Evolutionary conservation across 2,113 vertebrate species (phyloP).

Genomic region (Misgurnus anguillicaudatus): DNA sequence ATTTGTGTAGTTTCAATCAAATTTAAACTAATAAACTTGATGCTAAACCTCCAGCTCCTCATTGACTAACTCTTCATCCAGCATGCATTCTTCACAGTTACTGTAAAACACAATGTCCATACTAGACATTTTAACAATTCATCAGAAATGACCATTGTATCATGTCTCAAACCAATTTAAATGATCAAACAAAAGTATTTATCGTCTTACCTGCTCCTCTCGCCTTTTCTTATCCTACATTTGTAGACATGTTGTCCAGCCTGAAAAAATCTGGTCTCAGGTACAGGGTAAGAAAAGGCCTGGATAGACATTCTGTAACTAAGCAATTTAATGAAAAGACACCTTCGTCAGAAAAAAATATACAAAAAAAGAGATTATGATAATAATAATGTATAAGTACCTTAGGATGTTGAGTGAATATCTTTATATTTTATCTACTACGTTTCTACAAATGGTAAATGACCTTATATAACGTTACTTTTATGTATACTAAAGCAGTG

Average conservation of each 20-base stretch:
- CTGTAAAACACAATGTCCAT: constrained; percentile 53
- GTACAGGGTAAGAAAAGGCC: constrained; percentile 75
- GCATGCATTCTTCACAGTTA: constrained; percentile 45
- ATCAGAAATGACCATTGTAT: neutral
- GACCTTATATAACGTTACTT: too few species aligned
- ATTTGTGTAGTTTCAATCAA: neutral
- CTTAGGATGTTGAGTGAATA: too few species aligned
- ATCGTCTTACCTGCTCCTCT: constrained; percentile 75
- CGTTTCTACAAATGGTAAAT: neutral
- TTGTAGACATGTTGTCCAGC: constrained; percentile 79
- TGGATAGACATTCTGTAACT: constrained; percentile 75
- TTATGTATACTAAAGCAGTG: neutral
- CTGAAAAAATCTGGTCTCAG: constrained; percentile 84
- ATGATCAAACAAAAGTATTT: constrained; percentile 61
- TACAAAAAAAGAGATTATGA: neutral
- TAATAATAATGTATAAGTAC: too few species aligned
- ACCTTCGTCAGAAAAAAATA: constrained; percentile 11
- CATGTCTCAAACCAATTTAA: neutral
- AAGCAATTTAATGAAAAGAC: neutral
- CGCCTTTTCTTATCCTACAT: constrained; percentile 82
- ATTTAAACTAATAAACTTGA: neutral
- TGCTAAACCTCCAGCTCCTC: constrained; percentile 64
- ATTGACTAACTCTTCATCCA: constrained; percentile 28
- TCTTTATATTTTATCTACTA: neutral
- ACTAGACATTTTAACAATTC: neutral